These are phyloP conservation scores for Chlorodrepanis virens DNA, from an alignment of 2,113 vertebrate genomes.

Conservation along the genomic window DNA sequence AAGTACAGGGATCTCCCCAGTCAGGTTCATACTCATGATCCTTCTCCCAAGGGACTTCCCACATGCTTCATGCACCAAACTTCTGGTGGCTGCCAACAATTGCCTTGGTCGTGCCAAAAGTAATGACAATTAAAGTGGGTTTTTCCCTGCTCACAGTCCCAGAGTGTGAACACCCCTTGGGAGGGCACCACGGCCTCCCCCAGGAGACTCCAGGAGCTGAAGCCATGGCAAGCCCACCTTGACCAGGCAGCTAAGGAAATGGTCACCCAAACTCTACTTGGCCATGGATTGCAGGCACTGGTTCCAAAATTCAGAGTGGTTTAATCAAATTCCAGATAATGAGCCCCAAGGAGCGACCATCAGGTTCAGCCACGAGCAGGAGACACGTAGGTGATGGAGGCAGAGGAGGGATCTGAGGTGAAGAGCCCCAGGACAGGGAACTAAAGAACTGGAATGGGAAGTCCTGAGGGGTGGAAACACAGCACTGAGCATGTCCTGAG, in stretches of 20 bases:
- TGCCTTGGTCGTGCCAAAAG: not conserved
- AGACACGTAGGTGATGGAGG: not conserved
- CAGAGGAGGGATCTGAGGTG: not conserved
- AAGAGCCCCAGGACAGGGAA: not conserved
- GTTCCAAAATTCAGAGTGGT: not conserved
- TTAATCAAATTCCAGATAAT: not conserved
- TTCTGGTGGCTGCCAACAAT: not conserved
- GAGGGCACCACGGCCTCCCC: not conserved
- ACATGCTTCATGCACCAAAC: not conserved
- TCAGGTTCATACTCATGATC: not conserved
- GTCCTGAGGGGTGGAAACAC: not conserved
- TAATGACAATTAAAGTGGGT: accelerated
- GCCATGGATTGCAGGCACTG: not conserved
- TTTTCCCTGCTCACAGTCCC: not conserved
- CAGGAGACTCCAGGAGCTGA: not conserved
- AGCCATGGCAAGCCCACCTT: not conserved
- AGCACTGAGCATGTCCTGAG: not conserved
- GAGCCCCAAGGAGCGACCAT: accelerated
- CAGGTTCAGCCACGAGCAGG: not conserved
- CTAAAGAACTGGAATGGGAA: not conserved
- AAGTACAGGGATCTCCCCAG: not conserved
- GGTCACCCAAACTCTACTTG: not conserved
- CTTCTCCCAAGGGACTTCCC: not conserved
- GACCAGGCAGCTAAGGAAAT: not conserved
- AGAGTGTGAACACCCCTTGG: not conserved